phyloP scores from a whole-genome alignment of 2,113 vertebrate species.

The Glaucomys volans region DNA sequence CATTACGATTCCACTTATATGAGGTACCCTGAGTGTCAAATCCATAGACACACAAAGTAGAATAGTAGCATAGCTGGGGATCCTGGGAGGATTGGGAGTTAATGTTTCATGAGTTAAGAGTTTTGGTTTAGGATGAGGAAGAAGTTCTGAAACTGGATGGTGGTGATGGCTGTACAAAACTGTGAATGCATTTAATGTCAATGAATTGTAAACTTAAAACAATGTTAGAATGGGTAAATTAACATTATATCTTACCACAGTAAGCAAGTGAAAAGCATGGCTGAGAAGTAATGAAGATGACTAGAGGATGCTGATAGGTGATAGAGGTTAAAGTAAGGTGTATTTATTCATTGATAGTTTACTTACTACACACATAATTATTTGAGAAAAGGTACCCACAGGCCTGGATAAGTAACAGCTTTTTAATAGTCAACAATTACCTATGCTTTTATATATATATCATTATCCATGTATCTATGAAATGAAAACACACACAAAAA shows the following conservation, averaged over 20 bases:
- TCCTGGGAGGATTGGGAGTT: background rate
- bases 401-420: background rate
- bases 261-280: background rate
- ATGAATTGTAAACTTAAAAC: background rate
- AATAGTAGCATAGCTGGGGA: background rate
- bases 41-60: background rate
- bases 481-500: background rate
- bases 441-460: background rate
- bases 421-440: background rate
- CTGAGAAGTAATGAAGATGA: background rate
- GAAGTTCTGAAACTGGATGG: background rate
- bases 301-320: background rate
- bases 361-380: background rate
- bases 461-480: background rate
- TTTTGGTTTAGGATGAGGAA: background rate
- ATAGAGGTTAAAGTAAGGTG: background rate
- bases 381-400: background rate
- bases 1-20: background rate
- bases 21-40: background rate
- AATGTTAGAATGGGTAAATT: background rate
- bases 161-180: background rate
- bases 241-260: background rate
- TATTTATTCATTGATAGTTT: background rate
- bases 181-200: background rate
- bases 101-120: background rate